Conservation (phyloP, 2,113 vertebrate genomes). For the Elgaria multicarinata region DNA sequence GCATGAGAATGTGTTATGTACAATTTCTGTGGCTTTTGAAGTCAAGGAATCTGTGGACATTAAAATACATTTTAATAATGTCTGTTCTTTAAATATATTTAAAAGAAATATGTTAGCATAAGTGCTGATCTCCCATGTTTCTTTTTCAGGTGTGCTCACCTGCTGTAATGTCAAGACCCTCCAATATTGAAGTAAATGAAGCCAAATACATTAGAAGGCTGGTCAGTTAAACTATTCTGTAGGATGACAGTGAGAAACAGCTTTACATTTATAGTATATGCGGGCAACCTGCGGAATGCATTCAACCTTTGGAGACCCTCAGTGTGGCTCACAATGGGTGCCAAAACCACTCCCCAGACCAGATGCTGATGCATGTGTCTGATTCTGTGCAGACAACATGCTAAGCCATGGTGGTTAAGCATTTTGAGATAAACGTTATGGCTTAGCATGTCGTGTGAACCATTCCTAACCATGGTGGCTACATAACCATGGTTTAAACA, state of each 20-base stretch:
- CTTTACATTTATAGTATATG: not conserved
- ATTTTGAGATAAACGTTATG: too few species aligned
- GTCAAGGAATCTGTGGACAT: not conserved
- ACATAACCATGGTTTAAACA: too few species aligned
- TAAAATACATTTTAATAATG: not conserved
- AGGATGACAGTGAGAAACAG: not conserved
- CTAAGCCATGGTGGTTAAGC: too few species aligned
- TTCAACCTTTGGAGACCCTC: too few species aligned
- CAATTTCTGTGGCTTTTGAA: not conserved
- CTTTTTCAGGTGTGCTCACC: not conserved
- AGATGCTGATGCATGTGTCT: too few species aligned
- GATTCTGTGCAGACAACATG: too few species aligned
- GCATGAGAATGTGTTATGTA: not conserved
- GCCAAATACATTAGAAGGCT: not conserved
- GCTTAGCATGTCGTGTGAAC: too few species aligned
- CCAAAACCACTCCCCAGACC: too few species aligned
- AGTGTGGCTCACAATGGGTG: too few species aligned
- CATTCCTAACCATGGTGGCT: too few species aligned
- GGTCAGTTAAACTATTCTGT: not conserved
- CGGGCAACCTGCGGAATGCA: too few species aligned
- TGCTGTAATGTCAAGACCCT: not conserved
- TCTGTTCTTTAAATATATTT: not conserved
- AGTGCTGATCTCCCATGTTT: not conserved
- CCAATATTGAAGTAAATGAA: not conserved
- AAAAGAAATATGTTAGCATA: not conserved